Conservation (phyloP, 2,113 vertebrate genomes). For the Neopipo cinnamomea region DNA sequence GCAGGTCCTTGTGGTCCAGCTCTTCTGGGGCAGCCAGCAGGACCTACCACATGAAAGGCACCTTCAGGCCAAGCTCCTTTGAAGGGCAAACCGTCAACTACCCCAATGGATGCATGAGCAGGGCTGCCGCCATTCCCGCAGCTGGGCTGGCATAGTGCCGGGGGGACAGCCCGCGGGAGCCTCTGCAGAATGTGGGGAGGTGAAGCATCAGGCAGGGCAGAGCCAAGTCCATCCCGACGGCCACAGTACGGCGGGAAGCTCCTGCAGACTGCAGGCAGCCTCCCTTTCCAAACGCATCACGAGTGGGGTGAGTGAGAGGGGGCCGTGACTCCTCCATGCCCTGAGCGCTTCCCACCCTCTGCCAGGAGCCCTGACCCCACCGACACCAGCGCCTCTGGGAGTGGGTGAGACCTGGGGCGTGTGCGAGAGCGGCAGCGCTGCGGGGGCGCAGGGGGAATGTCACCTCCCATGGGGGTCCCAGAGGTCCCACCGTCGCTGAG, state of each 20-base stretch:
- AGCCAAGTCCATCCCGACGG: not conserved
- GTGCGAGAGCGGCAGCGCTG: not conserved
- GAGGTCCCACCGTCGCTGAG: not conserved
- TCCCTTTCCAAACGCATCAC: not conserved
- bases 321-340: not conserved
- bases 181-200: not conserved
- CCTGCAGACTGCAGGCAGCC: not conserved
- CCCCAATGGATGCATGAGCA: not conserved
- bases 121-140: not conserved
- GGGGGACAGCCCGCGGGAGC: not conserved
- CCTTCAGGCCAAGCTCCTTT: not conserved
- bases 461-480: not conserved
- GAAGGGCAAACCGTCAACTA: not conserved
- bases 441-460: not conserved
- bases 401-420: not conserved
- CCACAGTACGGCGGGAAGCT: not conserved
- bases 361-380: not conserved
- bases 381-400: not conserved
- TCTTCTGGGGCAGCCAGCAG: not conserved
- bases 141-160: not conserved
- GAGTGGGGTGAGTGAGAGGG: not conserved
- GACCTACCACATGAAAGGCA: not conserved
- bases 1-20: not conserved
- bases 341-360: fast-evolving
- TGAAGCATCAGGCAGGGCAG: not conserved